Percentiles rank a stretch among this genome's conserved stretches.
phyloP scores from a whole-genome alignment of 2,888 invertebrate species.

The Drosophila percnosoma region DNA sequence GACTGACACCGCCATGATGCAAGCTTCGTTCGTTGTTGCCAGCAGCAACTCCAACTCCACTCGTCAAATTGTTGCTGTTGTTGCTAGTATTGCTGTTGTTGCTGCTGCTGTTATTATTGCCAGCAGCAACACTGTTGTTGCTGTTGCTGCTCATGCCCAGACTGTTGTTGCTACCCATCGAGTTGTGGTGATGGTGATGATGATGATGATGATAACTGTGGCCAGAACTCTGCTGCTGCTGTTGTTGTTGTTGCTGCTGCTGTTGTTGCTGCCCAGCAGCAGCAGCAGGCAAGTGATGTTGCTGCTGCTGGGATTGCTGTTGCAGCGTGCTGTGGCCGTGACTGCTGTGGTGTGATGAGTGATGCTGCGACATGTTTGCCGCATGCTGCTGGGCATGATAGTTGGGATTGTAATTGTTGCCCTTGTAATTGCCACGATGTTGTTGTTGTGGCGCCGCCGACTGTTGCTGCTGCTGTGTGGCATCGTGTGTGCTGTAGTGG shows the following conservation, averaged over 20 bases:
- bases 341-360: conserved; percentile 45
- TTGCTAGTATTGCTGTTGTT: conserved; percentile 12
- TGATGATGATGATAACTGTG: conserved; percentile 66
- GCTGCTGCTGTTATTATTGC: conserved; percentile 30
- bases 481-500: conserved; percentile 76
- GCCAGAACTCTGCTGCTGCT: conserved; percentile 62
- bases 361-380: conserved; percentile 68
- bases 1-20: conserved; percentile 53
- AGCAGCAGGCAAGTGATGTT: conserved; percentile 56
- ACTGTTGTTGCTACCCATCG: conserved; percentile 63
- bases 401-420: conserved; percentile 82
- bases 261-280: conserved; percentile 47
- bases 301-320: conserved; percentile 63
- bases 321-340: conserved; percentile 54
- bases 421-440: conserved; percentile 82
- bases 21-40: conserved; percentile 57
- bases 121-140: conserved; percentile 20
- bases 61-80: conserved; percentile 51
- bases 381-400: conserved; percentile 79
- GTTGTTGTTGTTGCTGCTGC: conserved; percentile 55
- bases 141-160: conserved; percentile 31
- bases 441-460: conserved; percentile 1
- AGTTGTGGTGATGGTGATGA: conserved; percentile 65
- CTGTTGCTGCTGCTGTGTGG: conserved; percentile 46
- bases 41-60: conserved; percentile 41